Evolutionary conservation across 2,113 vertebrate species (phyloP), one percentile per base, ranked within the genome.

Genomic region (Thalassoma bifasciatum): DNA sequence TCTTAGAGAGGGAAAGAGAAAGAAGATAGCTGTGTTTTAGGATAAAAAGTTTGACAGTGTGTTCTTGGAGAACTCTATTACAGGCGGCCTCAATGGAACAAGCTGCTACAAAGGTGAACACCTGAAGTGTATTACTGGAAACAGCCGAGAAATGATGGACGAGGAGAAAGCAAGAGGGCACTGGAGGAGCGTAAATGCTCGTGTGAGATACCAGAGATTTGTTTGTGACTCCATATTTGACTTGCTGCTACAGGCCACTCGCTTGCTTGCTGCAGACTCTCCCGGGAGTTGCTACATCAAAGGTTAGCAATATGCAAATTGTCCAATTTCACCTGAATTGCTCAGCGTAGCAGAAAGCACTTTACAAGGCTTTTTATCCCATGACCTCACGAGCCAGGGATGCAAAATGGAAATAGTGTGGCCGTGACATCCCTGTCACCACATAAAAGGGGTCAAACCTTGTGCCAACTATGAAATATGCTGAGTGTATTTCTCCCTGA

Each of bases 301-400:
- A 84, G 81, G 72, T 80, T 83, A 57, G 56, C 24, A 36, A 5
- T 67, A 86, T 82, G 77, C 75, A 89, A 85, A 84, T 73, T 46
- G 60, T 63, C 47, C 17, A 57, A 57, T 38, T 67, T 73, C 21
- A 60, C 51, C 56, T 59, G 30, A 67, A 69, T 42, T 66, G 26
- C 52, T 74, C 44, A 49, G 54, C 26, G n/a, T 38, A 50, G 70
- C 23, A 76, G 64, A 58, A 80, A 66, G 30, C 52, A 65, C 44
- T 73, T 86, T 44, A 40, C 21, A 36, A 62, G 4, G 22, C 50
- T 24, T 71, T 84, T 87, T 63, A 63, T 83, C 23, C 13, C 36
- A 11, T 61, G 66, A 71, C 58, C 42, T 23, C n/a, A 12, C 24
- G 19, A 62, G 57, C 24, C 54, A 60, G 37, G 75, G 65, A 62